These are phyloP conservation scores for Diarsia mendica DNA, from an alignment of 2,888 invertebrate genomes.

Conservation along the genomic window DNA sequence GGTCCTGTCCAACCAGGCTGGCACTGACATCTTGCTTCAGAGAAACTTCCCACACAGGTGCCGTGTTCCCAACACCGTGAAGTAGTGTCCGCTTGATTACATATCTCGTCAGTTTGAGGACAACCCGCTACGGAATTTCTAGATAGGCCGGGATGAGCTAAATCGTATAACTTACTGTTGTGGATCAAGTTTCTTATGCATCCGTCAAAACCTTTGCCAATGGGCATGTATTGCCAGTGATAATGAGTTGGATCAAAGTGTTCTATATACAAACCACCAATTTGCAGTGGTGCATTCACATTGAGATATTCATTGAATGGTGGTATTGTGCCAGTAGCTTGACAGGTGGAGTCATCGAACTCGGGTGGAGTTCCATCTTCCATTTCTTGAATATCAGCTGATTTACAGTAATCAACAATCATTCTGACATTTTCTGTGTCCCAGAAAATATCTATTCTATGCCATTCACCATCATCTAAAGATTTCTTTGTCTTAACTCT, in stretches of 20 bases:
- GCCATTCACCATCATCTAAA: slow-evolving; percentile 99
- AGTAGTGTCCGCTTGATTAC: slow-evolving; percentile 96
- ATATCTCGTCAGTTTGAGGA: slow-evolving; percentile 97
- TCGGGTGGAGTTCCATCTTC: slow-evolving; percentile 97
- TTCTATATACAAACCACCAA: slow-evolving; percentile 97
- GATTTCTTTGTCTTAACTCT: slow-evolving; percentile 96
- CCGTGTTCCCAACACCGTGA: slow-evolving; percentile 98
- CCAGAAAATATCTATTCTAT: slow-evolving; percentile 98
- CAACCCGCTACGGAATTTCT: slow-evolving; percentile 97
- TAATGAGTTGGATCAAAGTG: slow-evolving; percentile 97
- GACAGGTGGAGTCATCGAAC: slow-evolving; percentile 97
- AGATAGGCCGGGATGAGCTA: slow-evolving; percentile 97
- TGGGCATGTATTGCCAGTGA: slow-evolving; percentile 97
- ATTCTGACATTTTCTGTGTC: slow-evolving; percentile 97
- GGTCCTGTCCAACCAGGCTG: slow-evolving; percentile 98
- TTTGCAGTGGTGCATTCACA: slow-evolving; percentile 98
- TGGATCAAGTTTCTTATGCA: slow-evolving; percentile 98
- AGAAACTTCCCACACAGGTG: slow-evolving; percentile 97
- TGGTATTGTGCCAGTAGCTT: slow-evolving; percentile 96
- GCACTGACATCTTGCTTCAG: slow-evolving; percentile 97
- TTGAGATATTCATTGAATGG: slow-evolving; percentile 99
- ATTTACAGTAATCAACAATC: slow-evolving; percentile 98
- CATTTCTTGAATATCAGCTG: slow-evolving; percentile 96
- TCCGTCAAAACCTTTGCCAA: slow-evolving; percentile 97
- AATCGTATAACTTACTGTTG: slow-evolving; percentile 98